These are phyloP conservation scores for Corapipo altera DNA, from an alignment of 2,113 vertebrate species.

Conservation along the genomic window DNA sequence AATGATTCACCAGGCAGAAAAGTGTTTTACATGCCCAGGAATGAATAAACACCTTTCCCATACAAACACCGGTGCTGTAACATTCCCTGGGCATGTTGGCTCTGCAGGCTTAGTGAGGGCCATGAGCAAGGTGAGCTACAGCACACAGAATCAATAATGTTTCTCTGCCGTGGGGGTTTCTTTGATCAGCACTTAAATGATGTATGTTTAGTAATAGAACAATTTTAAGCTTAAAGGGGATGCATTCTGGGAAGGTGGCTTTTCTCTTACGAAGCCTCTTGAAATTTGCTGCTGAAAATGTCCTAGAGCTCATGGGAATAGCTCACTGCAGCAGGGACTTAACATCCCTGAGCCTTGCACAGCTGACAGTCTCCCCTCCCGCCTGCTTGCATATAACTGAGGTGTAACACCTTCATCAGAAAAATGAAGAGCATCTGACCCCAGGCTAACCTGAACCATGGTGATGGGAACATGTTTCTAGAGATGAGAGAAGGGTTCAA, in stretches of 20 bases:
- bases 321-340: background rate
- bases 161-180: background rate
- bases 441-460: background rate
- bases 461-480: background rate
- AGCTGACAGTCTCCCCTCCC: background rate
- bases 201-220: background rate
- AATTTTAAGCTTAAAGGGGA: background rate
- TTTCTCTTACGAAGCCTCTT: background rate
- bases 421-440: background rate
- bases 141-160: background rate
- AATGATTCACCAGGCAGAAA: background rate
- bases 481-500: background rate
- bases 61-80: background rate
- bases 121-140: background rate
- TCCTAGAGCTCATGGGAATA: background rate
- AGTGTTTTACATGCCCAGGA: background rate
- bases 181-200: conserved; percentile 13
- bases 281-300: background rate
- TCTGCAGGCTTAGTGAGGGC: background rate
- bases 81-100: background rate
- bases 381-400: background rate
- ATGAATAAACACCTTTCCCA: background rate
- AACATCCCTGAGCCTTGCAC: background rate
- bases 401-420: background rate
- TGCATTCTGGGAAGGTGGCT: background rate